phyloP scores from a whole-genome alignment of 2,113 vertebrate genomes.

The Narcine bancroftii region DNA sequence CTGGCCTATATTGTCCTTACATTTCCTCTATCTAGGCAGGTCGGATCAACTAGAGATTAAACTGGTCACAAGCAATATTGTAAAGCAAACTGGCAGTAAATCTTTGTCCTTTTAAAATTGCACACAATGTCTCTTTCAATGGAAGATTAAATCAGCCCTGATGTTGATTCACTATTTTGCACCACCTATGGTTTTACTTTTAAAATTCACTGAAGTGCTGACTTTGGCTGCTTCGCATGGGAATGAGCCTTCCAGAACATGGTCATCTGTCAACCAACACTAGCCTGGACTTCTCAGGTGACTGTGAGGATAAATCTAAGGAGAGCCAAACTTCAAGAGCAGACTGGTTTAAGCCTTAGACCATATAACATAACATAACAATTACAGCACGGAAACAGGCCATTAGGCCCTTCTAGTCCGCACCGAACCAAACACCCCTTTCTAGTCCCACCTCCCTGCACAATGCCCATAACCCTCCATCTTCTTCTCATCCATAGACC shows the following conservation, averaged over 20 bases:
- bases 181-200: neutral
- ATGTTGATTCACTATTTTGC: neutral
- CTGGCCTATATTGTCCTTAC: neutral
- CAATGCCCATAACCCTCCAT: too few species aligned
- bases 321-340: neutral
- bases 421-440: too few species aligned
- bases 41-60: neutral
- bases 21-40: neutral
- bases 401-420: too few species aligned
- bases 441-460: too few species aligned
- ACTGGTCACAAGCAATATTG: neutral
- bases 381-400: too few species aligned
- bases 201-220: neutral
- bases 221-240: neutral
- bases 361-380: too few species aligned
- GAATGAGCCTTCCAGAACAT: neutral
- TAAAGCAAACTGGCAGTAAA: neutral
- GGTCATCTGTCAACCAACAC: neutral
- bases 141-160: neutral
- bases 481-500: too few species aligned
- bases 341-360: neutral
- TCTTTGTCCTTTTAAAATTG: neutral
- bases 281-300: neutral
- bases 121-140: neutral
- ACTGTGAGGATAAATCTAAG: neutral